Evolutionary conservation across 2,888 invertebrate species (phyloP).

Genomic region (Tenthredo amoena): DNA sequence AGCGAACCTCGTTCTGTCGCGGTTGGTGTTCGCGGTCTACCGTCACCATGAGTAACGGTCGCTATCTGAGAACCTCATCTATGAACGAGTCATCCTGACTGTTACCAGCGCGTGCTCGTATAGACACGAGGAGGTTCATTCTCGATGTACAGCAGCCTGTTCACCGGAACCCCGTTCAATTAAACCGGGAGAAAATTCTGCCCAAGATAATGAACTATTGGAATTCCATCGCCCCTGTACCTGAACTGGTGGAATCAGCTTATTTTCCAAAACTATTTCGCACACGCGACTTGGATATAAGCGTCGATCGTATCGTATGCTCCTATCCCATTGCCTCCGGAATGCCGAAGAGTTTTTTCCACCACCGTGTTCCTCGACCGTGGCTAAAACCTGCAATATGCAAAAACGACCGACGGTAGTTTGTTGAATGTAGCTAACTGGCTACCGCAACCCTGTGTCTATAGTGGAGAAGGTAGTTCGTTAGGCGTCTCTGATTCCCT

Average conservation of each 20-base stretch:
- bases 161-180: not conserved
- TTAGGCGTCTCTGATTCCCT: slow-evolving; percentile 17
- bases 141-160: not conserved
- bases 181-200: slow-evolving; percentile 3
- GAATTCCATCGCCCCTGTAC: not conserved
- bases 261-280: not conserved
- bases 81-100: slow-evolving; percentile 12
- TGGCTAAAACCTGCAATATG: slow-evolving; percentile 7
- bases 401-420: slow-evolving; percentile 5
- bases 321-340: not conserved
- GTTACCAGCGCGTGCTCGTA: slow-evolving; percentile 4
- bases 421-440: not conserved
- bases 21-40: slow-evolving; percentile 20
- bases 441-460: slow-evolving; percentile 8
- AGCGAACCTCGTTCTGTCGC: slow-evolving; percentile 4
- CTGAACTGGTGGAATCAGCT: not conserved
- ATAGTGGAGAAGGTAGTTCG: slow-evolving; percentile 24
- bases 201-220: slow-evolving; percentile 8
- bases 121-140: not conserved
- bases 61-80: slow-evolving; percentile 39
- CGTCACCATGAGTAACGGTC: slow-evolving; percentile 44
- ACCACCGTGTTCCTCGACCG: not conserved
- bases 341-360: not conserved
- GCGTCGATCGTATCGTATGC: not conserved
- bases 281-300: not conserved